phyloP scores from a whole-genome alignment of 2,888 invertebrate species.

The Eurytoma adleriae region DNA sequence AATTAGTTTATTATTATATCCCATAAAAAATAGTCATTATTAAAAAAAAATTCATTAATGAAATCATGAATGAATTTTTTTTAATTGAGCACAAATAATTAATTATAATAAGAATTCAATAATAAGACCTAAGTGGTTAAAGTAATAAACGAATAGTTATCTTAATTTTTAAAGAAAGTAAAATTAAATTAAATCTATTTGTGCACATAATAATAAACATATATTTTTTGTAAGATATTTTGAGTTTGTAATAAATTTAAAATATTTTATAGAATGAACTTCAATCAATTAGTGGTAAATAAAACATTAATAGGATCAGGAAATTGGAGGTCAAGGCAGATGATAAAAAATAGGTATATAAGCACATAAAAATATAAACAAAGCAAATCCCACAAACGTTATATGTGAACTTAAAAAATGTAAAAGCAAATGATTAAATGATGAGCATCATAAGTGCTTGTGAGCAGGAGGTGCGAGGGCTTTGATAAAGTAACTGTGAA shows the following conservation, averaged over 20 bases:
- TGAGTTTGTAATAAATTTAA: slow-evolving; percentile 2
- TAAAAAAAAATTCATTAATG: slow-evolving; percentile 2
- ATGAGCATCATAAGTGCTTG: slow-evolving; percentile 9
- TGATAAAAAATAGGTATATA: slow-evolving; percentile 1
- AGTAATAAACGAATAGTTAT: not conserved
- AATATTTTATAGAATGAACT: not conserved
- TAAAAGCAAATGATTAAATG: slow-evolving; percentile 36
- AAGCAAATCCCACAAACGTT: not conserved
- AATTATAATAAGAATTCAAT: not conserved
- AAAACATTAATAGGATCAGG: slow-evolving; percentile 20
- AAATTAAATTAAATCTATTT: not conserved
- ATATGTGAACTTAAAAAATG: slow-evolving; percentile 11
- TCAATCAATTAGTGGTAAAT: not conserved
- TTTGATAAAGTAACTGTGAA: slow-evolving; percentile 19
- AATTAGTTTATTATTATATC: slow-evolving; percentile 21
- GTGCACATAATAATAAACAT: slow-evolving; percentile 2
- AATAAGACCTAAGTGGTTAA: not conserved
- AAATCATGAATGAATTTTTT: slow-evolving; percentile 22
- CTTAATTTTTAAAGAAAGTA: too few relatives aligned
- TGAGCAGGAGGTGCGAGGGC: slow-evolving; percentile 56
- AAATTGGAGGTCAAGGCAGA: slow-evolving; percentile 18
- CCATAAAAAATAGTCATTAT: slow-evolving; percentile 45
- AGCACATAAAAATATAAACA: not conserved
- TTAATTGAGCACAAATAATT: not conserved
- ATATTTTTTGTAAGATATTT: slow-evolving; percentile 45